Percentiles rank a stretch among this genome's conserved stretches.
phyloP scores from a whole-genome alignment of 2,888 invertebrate species.

The Pelosia muscerda region DNA sequence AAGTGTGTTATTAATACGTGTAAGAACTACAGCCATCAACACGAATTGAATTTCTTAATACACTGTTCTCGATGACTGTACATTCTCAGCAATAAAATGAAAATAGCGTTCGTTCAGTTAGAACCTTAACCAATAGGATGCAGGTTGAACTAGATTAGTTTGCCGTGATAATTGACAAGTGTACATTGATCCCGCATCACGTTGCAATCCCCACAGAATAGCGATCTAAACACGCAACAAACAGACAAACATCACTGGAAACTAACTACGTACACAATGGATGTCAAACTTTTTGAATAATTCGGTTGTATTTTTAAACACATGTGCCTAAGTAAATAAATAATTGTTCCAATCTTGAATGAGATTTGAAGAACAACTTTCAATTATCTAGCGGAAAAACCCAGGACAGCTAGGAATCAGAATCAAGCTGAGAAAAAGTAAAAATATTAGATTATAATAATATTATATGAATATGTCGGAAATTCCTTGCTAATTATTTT shows the following conservation, averaged over 20 bases:
- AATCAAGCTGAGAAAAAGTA: no score
- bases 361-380: no score
- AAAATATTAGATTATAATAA: no score
- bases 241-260: slow-evolving; percentile 47
- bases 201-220: slow-evolving; percentile 46
- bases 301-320: not conserved
- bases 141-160: slow-evolving; percentile 52
- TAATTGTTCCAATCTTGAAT: no score
- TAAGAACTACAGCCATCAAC: no score
- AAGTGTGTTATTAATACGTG: no score
- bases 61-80: not conserved
- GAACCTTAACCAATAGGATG: not conserved
- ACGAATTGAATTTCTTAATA: not conserved
- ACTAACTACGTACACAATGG: slow-evolving; percentile 29
- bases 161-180: slow-evolving; percentile 56
- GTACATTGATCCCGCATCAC: slow-evolving; percentile 54
- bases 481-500: no score
- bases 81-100: not conserved
- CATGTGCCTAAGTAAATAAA: no score
- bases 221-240: slow-evolving; percentile 47
- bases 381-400: no score
- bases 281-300: slow-evolving; percentile 30
- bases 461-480: no score
- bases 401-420: no score
- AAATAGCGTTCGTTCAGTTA: not conserved